These are phyloP conservation scores for Parazoanthus atlanticus DNA, from an alignment of 92 coral and sea anemone genomes.

Conservation along the genomic window DNA sequence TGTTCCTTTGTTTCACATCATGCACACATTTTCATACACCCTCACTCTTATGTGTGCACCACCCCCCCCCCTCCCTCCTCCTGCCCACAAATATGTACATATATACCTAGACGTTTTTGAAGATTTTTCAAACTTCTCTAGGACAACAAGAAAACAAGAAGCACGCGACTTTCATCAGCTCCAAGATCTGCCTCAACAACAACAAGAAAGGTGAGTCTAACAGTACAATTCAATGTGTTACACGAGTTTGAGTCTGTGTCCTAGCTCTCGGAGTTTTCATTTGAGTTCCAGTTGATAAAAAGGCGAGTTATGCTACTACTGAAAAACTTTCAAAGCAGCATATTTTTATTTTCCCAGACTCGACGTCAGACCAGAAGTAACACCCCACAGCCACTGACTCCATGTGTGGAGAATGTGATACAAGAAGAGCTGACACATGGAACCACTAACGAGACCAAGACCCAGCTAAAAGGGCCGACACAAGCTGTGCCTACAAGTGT, in stretches of 20 bases:
- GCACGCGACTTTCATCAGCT: constrained; percentile 46
- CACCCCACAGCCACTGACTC: constrained; percentile 84
- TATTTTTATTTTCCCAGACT: constrained; percentile 57
- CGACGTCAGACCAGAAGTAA: constrained; percentile 89
- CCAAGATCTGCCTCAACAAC: constrained; percentile 41
- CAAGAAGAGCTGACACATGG: constrained; percentile 70
- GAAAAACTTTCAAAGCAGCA: not conserved
- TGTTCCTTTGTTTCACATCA: no score
- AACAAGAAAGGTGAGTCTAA: constrained; percentile 26
- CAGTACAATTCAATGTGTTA: not conserved
- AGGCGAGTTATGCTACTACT: not conserved
- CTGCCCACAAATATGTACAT: not conserved
- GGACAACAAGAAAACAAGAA: constrained; percentile 68
- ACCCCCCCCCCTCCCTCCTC: no score
- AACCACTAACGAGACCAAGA: constrained; percentile 51
- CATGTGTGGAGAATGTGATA: constrained; percentile 84
- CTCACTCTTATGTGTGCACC: no score
- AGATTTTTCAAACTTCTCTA: not conserved
- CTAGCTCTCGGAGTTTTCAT: not conserved
- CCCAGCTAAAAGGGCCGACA: constrained; percentile 58
- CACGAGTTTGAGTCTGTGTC: not conserved
- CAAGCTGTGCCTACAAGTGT: constrained; percentile 56
- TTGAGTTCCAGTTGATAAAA: not conserved
- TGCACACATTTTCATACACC: no score
- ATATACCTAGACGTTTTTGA: not conserved